Conservation (phyloP, 2,888 invertebrate species). For the Zaprionus obscuricornis region DNA sequence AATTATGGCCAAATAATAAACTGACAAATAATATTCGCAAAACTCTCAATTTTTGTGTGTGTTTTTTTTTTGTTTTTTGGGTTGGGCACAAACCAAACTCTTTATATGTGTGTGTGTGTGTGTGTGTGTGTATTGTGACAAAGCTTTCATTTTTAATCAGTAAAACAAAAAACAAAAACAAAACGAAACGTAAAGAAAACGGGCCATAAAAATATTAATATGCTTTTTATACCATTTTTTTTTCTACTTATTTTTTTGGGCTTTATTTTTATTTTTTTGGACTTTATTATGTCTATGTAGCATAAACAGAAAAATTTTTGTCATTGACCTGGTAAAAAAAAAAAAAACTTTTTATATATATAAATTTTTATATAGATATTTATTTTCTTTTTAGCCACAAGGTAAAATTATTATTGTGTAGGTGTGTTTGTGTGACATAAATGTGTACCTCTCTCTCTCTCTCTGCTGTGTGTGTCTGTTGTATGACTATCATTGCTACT, state of each 20-base stretch:
- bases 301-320: constrained; percentile 52
- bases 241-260: not conserved
- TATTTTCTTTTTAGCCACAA: constrained; percentile 47
- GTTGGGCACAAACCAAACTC: constrained; percentile 67
- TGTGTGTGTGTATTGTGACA: no score
- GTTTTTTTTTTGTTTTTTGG: no score
- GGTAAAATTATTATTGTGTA: constrained; percentile 27
- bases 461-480: constrained; percentile 2
- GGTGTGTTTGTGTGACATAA: not conserved
- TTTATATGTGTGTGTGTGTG: no score
- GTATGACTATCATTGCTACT: not conserved
- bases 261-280: constrained; percentile 3
- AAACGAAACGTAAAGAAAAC: constrained; percentile 21
- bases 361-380: constrained; percentile 19
- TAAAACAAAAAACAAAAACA: constrained; percentile 19
- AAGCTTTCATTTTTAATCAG: constrained; percentile 74
- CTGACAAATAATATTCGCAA: constrained; percentile 25
- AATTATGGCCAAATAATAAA: constrained; percentile 55
- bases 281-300: constrained; percentile 24
- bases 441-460: no score
- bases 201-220: constrained; percentile 45
- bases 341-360: constrained; percentile 26
- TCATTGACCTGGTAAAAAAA: constrained; percentile 67
- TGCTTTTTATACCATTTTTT: constrained; percentile 23
- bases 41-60: constrained; percentile 38